Evolutionary conservation across 2,888 invertebrate genomes (phyloP), one percentile per base, ranked within the genome.

Genomic region (Cantharis rufa): DNA sequence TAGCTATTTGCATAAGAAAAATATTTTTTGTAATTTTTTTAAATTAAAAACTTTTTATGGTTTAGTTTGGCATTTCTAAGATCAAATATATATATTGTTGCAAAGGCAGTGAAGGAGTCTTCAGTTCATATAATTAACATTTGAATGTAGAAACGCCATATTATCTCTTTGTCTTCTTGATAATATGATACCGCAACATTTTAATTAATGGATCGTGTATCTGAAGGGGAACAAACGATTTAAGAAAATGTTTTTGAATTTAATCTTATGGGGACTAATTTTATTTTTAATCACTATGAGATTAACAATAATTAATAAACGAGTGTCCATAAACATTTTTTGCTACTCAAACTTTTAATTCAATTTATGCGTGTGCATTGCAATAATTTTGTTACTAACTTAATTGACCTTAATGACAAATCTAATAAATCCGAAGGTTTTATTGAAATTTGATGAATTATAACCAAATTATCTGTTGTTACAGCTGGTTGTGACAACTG

Each of bases 401-500:
- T 66, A 66, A 24, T 66, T 66, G 64, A 66, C 64, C 64, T 24
- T 66, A 66, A 66, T 66, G 64, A 66, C 64, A 24, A 66, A 18
- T 66, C 64, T 18, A 66, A 21, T 21, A 21, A 66, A 24, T 66
- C 9, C 48, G n/a, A 48, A 48, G n/a, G 48, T 48, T 48, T 48
- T n/a, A 24, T 66, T 21, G 64, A 18, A 66, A 66, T 66, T 66
- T 66, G 24, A 66, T 66, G 21, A 66, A 66, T 66, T 66, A 66
- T 66, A 66, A 66, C 24, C n/a, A 18, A 66, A 66, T 18, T 66
- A 62, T 66, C 75, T 69, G 70, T 85, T 85, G 85, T 92, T 91
- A 18, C 92, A 94, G 94, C 92, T 87, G 92, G 92, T 81, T 90
- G 92, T 82, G 94, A 93, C 84, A 94, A 94, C 88, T 95, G 95